These are phyloP conservation scores for Pyralis farinalis DNA, from an alignment of 2,888 invertebrate species.

Conservation along the genomic window DNA sequence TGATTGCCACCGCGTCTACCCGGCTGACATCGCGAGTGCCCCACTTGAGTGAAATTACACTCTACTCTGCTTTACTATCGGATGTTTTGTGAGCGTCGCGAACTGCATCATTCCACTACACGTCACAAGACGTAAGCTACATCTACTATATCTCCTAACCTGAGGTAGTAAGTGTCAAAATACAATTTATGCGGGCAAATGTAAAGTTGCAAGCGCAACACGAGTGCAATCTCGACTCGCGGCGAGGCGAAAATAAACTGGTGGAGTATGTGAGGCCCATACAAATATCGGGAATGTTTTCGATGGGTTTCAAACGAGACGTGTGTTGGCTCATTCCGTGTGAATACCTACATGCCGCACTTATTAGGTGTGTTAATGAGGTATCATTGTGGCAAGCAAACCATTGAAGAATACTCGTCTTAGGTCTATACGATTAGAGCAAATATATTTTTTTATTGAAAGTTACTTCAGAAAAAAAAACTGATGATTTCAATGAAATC, in stretches of 20 bases:
- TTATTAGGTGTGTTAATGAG: background rate
- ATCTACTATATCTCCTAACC: slow-evolving; percentile 9
- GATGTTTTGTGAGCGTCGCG: slow-evolving; percentile 47
- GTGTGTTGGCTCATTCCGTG: slow-evolving; percentile 5
- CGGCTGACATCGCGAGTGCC: slow-evolving; percentile 38
- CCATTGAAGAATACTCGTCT: too few species aligned
- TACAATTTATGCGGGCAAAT: slow-evolving; percentile 4
- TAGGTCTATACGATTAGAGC: too few species aligned
- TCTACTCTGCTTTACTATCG: slow-evolving; percentile 49
- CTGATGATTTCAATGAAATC: too few species aligned
- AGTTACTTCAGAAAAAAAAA: too few species aligned
- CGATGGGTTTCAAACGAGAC: slow-evolving; percentile 32
- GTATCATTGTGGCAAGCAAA: too few species aligned
- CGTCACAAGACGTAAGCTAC: slow-evolving; percentile 1
- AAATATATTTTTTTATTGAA: too few species aligned
- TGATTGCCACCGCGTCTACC: slow-evolving; percentile 50
- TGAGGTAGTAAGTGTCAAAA: slow-evolving; percentile 11
- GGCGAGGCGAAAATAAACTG: slow-evolving; percentile 27
- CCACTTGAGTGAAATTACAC: slow-evolving; percentile 70
- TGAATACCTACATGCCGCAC: background rate
- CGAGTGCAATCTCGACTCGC: slow-evolving; percentile 41
- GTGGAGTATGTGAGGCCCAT: slow-evolving; percentile 17
- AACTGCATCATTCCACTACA: slow-evolving; percentile 32
- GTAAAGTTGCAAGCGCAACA: slow-evolving; percentile 11
- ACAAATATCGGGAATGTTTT: slow-evolving; percentile 35